Evolutionary conservation across 2,888 invertebrate species (phyloP), one percentile per base, ranked within the genome.

Genomic region (Caenorhabditis uteleia): DNA sequence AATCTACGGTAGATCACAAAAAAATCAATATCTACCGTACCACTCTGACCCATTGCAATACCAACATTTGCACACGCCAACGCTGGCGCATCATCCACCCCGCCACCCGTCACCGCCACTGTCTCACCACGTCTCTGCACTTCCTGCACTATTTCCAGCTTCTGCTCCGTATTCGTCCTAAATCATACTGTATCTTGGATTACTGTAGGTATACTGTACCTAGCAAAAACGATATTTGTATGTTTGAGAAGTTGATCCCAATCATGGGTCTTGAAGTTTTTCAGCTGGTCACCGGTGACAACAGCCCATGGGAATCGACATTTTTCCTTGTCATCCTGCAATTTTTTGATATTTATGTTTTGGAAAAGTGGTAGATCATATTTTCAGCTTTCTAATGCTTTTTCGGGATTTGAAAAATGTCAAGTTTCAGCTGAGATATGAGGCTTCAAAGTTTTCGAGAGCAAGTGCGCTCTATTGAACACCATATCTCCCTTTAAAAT

Each of bases 1-100:
- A 58, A 38, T 21, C 18, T 4, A 29, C n/a, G 6, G n/a, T n/a
- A n/a, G n/a, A n/a, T n/a, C n/a, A 33, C 33, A 10, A 33, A 10
- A 33, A 10, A 12, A 33, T 14, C 10, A n/a, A n/a, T n/a, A n/a
- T n/a, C n/a, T n/a, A n/a, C n/a, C n/a, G n/a, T n/a, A n/a, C n/a
- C n/a, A 40, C 39, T 48, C 23, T 64, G 64, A 25, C 82, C 82
- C 80, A 82, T 82, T 3, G 82, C 82, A 26, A 82, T 82, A 44
- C 82, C 82, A 10, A 82, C 74, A 56, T 82, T 82, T 2, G 82
- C 82, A 36, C 77, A 77, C 16, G 82, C 79, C 20, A 82, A 57
- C 0, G 79, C 81, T 5, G 81, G 78, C 3, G 80, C 78, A 54
- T 81, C 81, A 55, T 81, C 79, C 8, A 78, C 81, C 7, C 80